Conservation (phyloP, 2,888 invertebrate genomes). For the Spodoptera exigua region DNA sequence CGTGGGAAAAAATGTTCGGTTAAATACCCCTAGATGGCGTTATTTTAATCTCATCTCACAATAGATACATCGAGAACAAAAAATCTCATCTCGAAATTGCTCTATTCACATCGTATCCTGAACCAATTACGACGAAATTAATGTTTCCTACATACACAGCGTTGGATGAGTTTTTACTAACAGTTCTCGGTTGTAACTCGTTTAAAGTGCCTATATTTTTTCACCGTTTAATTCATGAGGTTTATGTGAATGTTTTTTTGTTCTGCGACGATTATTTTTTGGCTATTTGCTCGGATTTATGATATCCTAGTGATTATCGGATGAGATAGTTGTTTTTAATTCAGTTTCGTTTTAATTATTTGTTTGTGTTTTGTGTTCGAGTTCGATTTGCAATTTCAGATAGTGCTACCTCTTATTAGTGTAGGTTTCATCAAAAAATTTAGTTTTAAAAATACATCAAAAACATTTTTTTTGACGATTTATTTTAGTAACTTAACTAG, state of each 20-base stretch:
- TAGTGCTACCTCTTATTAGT: too few species aligned
- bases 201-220: conserved; percentile 34
- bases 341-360: conserved; percentile 5
- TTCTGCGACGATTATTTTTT: conserved; percentile 9
- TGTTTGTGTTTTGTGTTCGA: too few species aligned
- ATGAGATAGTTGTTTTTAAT: conserved; percentile 5
- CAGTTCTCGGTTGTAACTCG: conserved; percentile 47
- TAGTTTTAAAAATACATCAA: too few species aligned
- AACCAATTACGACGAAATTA: conserved; percentile 70
- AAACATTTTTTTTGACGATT: too few species aligned
- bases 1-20: conserved; percentile 30
- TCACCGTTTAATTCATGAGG: conserved; percentile 28
- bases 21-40: conserved; percentile 44
- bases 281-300: conserved; percentile 3
- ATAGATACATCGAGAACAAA: conserved; percentile 52
- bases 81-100: conserved; percentile 59
- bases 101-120: conserved; percentile 59
- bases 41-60: conserved; percentile 54
- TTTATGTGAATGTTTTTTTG: conserved; percentile 28
- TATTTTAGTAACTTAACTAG: too few species aligned
- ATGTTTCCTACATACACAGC: conserved; percentile 57
- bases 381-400: too few species aligned
- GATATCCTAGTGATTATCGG: conserved; percentile 22
- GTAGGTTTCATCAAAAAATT: too few species aligned
- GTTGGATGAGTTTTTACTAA: conserved; percentile 49